Conservation (phyloP, 2,888 invertebrate species). For the Fragum sueziense region DNA sequence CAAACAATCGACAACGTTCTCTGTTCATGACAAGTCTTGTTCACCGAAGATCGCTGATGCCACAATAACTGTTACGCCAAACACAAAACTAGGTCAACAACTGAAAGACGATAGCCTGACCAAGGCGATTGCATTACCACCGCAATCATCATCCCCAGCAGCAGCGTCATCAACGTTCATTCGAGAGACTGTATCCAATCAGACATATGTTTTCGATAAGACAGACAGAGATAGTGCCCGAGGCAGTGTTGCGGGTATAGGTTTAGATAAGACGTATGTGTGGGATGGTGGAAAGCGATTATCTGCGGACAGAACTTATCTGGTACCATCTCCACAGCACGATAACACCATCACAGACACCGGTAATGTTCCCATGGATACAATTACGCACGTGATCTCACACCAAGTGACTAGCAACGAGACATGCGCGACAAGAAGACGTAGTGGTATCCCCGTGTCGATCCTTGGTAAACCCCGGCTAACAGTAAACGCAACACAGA, state of each 20-base stretch:
- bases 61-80: neutral
- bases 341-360: neutral
- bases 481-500: neutral
- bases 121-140: too few species aligned
- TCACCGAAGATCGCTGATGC: neutral
- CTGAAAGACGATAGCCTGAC: neutral
- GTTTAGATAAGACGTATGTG: conserved; percentile 3
- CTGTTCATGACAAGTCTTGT: neutral
- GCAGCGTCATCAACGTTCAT: neutral
- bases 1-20: neutral
- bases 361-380: neutral
- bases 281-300: neutral
- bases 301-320: conserved; percentile 1
- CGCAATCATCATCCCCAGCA: too few species aligned
- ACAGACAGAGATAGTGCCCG: neutral
- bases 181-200: neutral
- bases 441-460: conserved; percentile 13
- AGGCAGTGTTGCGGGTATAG: neutral
- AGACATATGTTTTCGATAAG: conserved; percentile 11
- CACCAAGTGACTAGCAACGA: neutral
- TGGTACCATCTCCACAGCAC: neutral
- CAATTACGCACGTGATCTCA: neutral
- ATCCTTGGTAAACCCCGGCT: neutral
- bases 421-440: neutral
- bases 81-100: neutral